Percentiles rank a stretch among this genome's conserved stretches.
These are phyloP conservation scores for Phyllotis vaccarum DNA, from an alignment of 2,797 vertebrate genomes.

Conservation along the genomic window DNA sequence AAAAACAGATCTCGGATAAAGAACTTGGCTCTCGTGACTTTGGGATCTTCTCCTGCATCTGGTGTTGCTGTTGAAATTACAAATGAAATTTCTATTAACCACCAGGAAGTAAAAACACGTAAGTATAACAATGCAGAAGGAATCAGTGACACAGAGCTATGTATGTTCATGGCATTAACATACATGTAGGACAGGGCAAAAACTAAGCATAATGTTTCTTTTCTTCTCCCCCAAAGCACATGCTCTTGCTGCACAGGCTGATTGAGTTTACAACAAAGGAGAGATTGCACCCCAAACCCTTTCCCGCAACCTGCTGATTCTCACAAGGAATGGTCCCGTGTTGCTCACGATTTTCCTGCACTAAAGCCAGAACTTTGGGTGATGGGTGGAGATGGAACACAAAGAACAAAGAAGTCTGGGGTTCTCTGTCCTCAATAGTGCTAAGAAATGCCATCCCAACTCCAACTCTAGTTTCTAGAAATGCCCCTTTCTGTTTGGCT, in stretches of 20 bases:
- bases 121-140: not conserved
- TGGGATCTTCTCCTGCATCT: constrained; percentile 97
- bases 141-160: not conserved
- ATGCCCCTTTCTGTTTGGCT: not conserved
- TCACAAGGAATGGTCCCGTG: not conserved
- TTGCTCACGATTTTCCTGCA: not conserved
- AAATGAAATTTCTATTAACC: constrained; percentile 73
- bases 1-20: constrained; percentile 99
- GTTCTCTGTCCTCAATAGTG: not conserved
- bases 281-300: not conserved
- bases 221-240: not conserved
- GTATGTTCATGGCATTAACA: not conserved
- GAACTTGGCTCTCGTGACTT: constrained; percentile 99
- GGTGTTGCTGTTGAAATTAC: constrained; percentile 92
- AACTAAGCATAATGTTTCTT: not conserved
- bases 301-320: not conserved
- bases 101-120: not conserved
- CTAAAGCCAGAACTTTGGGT: not conserved
- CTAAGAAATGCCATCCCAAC: not conserved
- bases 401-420: not conserved
- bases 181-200: not conserved
- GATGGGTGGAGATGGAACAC: not conserved
- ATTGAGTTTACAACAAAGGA: not conserved
- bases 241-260: not conserved
- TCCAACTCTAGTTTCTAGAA: not conserved